Percentiles rank a stretch among this genome's conserved stretches.
These are phyloP conservation scores for Rutilus rutilus DNA, from an alignment of 2,113 vertebrate genomes.

Conservation along the genomic window DNA sequence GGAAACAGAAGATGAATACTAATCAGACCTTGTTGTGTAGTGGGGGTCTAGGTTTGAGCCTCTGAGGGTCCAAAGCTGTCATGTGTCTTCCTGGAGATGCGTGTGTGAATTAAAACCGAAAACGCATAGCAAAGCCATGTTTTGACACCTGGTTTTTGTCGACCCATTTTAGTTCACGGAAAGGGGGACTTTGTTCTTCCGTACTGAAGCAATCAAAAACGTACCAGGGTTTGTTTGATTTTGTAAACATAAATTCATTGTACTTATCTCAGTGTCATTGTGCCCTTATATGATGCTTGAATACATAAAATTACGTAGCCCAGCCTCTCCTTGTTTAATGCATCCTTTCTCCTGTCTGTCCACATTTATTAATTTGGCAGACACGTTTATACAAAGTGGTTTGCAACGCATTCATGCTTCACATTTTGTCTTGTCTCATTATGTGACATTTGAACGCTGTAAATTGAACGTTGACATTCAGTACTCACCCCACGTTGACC, in stretches of 20 bases:
- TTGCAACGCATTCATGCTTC: neutral
- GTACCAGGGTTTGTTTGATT: neutral
- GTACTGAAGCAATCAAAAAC: neutral
- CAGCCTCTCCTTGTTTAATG: neutral
- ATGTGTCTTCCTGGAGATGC: neutral
- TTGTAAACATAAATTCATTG: neutral
- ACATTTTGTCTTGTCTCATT: neutral
- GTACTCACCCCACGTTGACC: neutral
- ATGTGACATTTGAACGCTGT: neutral
- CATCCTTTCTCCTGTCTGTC: neutral
- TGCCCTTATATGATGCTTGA: neutral
- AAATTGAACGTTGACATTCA: neutral
- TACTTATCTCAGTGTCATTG: neutral
- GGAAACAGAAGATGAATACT: neutral
- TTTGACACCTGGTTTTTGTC: neutral
- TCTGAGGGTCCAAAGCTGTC: neutral
- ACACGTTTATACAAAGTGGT: neutral
- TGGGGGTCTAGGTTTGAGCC: neutral
- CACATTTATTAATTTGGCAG: neutral
- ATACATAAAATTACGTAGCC: neutral
- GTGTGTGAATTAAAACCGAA: neutral
- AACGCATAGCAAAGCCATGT: neutral
- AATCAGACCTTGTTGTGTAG: neutral
- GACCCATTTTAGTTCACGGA: slow-evolving; percentile 2
- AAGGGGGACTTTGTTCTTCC: neutral